A percentile compares a stretch with the other conserved stretches of the same genome.
phyloP scores from a whole-genome alignment of 2,797 vertebrate genomes.

The Enteromius thamalakanensis region DNA sequence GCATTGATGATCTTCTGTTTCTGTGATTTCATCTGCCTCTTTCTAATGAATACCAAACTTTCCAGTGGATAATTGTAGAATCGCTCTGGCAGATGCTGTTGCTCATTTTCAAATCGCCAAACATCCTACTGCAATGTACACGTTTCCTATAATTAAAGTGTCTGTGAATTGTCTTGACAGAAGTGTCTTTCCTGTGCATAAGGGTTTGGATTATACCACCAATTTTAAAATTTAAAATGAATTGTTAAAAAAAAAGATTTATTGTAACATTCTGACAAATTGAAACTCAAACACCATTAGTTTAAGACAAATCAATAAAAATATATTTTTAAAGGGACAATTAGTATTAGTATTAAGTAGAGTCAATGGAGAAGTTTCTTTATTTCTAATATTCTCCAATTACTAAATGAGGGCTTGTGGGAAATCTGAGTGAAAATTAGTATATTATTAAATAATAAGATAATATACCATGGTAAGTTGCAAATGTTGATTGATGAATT shows the following conservation, averaged over 20 bases:
- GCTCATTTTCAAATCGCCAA: background rate
- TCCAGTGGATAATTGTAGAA: background rate
- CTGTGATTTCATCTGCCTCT: background rate
- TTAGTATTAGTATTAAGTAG: background rate
- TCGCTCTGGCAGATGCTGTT: background rate
- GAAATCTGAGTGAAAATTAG: background rate
- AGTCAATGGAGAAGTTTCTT: background rate
- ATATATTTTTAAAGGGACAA: background rate
- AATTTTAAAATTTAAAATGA: background rate
- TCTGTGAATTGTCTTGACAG: background rate
- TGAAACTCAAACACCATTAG: background rate
- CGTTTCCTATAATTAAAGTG: background rate
- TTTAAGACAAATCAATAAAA: background rate
- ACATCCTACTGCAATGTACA: background rate
- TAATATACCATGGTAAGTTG: background rate
- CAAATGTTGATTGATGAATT: background rate
- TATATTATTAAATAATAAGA: background rate
- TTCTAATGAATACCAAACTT: background rate
- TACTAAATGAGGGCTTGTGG: background rate
- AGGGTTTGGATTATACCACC: background rate
- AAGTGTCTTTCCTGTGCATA: background rate
- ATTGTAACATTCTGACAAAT: background rate
- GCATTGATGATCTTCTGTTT: background rate
- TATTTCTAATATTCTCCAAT: background rate
- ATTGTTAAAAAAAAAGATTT: background rate